A percentile compares a stretch with the other conserved stretches of the same genome.
Evolutionary conservation across 2,113 vertebrate species (phyloP).

Genomic region (Sinosuthora webbiana): DNA sequence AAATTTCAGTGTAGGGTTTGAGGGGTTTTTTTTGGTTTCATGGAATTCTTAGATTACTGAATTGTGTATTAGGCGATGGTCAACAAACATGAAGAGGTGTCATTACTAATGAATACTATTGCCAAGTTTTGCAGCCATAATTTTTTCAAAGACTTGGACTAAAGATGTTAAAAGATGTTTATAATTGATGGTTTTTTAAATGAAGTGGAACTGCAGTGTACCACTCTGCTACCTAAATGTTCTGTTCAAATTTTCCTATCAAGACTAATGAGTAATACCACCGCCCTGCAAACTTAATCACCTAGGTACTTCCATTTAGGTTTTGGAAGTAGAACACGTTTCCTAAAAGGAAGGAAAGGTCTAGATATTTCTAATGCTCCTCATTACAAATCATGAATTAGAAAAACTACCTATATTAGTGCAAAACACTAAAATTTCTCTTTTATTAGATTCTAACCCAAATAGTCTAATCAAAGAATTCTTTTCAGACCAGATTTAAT

Average conservation of each 20-base stretch:
- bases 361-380: background rate
- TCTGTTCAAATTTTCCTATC: background rate
- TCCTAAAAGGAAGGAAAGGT: background rate
- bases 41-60: background rate
- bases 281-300: background rate
- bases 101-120: background rate
- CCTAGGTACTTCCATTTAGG: background rate
- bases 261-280: background rate
- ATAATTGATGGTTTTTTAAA: background rate
- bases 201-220: background rate
- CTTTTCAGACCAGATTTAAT: background rate
- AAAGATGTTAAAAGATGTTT: background rate
- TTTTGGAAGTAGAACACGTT: background rate
- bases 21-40: background rate
- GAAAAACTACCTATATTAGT: background rate
- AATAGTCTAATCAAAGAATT: background rate
- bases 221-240: background rate
- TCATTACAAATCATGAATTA: background rate
- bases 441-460: background rate
- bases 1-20: background rate
- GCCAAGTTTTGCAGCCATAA: background rate
- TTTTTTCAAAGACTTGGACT: background rate
- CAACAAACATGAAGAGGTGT: background rate
- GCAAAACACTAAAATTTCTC: background rate
- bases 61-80: fast-evolving